Percentiles rank a stretch among this genome's conserved stretches.
These are phyloP conservation scores for Camponotus fellah DNA, from an alignment of 2,888 invertebrate species.

Conservation along the genomic window DNA sequence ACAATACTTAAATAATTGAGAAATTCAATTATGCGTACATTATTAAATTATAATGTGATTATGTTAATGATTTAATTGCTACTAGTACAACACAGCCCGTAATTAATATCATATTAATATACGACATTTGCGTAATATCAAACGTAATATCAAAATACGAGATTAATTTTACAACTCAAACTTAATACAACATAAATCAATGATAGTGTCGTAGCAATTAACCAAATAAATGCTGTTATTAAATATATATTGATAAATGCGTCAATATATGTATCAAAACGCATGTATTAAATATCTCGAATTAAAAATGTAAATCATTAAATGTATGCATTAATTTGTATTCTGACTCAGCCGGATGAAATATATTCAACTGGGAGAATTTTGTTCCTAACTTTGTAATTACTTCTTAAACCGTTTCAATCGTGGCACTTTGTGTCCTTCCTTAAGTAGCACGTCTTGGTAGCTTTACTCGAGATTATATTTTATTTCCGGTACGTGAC, in stretches of 20 bases:
- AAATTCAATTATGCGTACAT: constrained; percentile 19
- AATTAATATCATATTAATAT: constrained; percentile 44
- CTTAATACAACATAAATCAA: constrained; percentile 32
- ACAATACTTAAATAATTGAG: constrained; percentile 9
- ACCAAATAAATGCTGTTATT: constrained; percentile 12
- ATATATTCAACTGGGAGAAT: constrained; percentile 29
- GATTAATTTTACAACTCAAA: constrained; percentile 24
- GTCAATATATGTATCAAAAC: not conserved
- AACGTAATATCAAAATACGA: constrained; percentile 19
- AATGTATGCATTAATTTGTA: not conserved
- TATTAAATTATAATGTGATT: constrained; percentile 44
- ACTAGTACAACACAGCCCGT: not conserved
- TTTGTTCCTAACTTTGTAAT: constrained; percentile 43
- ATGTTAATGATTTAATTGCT: constrained; percentile 45
- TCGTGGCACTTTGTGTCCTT: constrained; percentile 27
- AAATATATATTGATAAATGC: not conserved
- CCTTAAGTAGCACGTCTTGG: constrained; percentile 39
- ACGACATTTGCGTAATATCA: constrained; percentile 10
- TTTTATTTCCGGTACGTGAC: constrained; percentile 54
- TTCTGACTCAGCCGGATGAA: not conserved
- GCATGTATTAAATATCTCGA: not conserved
- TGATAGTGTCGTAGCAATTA: constrained; percentile 5
- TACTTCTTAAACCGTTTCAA: constrained; percentile 54
- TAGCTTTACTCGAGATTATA: constrained; percentile 43
- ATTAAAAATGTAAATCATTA: not conserved